Evolutionary conservation across 2,888 invertebrate genomes (phyloP).

Genomic region (Stomorhina lunata): DNA sequence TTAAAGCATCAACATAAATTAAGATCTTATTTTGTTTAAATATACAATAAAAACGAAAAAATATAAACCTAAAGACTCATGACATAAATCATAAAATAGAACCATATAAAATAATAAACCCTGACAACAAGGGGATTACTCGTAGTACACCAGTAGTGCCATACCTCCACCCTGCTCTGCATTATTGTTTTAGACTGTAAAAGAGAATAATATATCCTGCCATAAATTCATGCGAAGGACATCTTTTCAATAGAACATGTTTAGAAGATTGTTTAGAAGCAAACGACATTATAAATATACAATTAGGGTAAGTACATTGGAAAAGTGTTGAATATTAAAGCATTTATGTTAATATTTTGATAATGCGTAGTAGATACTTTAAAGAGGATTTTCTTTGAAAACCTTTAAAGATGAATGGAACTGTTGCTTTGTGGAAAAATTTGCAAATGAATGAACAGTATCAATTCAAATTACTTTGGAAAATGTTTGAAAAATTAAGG

Average conservation of each 20-base stretch:
- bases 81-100: conserved; percentile 48
- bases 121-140: conserved; percentile 22
- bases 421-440: no score
- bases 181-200: background rate
- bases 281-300: conserved; percentile 49
- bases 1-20: conserved; percentile 51
- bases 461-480: no score
- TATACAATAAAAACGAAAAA: background rate
- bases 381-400: no score
- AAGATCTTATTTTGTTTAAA: conserved; percentile 10
- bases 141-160: background rate
- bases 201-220: background rate
- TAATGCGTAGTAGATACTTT: no score
- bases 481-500: no score
- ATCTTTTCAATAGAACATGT: conserved; percentile 12
- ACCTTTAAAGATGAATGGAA: no score
- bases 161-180: no score
- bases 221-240: conserved; percentile 8
- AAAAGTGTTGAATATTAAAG: background rate
- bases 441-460: no score
- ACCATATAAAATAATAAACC: conserved; percentile 24
- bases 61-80: conserved; percentile 4
- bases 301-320: conserved; percentile 45
- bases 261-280: conserved; percentile 30
- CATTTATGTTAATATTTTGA: no score